Evolutionary conservation across 1,140 invertebrate genomes (phyloP).

Genomic region (Cotesia vestalis): DNA sequence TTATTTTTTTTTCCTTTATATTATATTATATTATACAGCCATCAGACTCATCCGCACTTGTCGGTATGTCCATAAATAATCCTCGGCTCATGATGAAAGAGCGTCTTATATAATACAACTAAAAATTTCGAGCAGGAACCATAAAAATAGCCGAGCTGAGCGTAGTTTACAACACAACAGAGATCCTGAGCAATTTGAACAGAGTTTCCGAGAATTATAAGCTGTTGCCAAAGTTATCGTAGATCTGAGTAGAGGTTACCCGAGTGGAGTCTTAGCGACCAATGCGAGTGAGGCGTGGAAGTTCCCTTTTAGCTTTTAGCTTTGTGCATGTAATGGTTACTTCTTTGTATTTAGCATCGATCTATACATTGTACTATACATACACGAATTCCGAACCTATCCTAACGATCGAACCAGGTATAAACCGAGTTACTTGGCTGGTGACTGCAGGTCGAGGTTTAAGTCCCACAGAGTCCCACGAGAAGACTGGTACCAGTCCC

Average conservation of each 20-base stretch:
- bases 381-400: conserved; percentile 43
- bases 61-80: too few species aligned
- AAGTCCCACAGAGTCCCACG: background rate
- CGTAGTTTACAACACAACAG: background rate
- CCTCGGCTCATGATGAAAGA: too few species aligned
- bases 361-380: background rate
- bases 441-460: background rate
- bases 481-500: too few species aligned
- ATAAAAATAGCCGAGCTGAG: conserved; percentile 18
- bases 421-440: conserved; percentile 12
- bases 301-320: background rate
- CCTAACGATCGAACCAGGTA: conserved; percentile 43
- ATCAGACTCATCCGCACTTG: too few species aligned
- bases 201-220: conserved; percentile 19
- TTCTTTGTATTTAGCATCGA: background rate
- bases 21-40: too few species aligned
- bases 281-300: conserved; percentile 14
- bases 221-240: conserved; percentile 18
- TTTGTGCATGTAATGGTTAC: background rate
- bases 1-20: too few species aligned
- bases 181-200: background rate
- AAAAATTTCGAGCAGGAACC: background rate
- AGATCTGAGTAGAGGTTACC: conserved; percentile 1
- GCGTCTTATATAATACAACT: too few species aligned
- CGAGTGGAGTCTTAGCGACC: background rate